Base-by-base conservation (phyloP, 1,140 invertebrate genomes). In the Zaprionus davidi region DNA sequence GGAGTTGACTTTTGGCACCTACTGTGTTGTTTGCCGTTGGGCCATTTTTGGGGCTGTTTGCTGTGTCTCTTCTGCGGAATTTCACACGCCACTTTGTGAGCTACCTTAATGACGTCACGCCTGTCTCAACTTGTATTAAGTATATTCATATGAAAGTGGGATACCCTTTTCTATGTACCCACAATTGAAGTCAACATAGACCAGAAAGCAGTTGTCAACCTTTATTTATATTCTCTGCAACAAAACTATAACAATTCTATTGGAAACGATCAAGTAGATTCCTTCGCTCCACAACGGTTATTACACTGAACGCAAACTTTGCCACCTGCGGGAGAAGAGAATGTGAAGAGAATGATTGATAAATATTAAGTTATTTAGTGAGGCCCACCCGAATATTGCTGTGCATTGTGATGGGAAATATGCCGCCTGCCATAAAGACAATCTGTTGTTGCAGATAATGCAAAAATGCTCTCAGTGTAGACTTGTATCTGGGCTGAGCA, bases 1-100 rank as follows among this genome's bases (percentile, higher is more conserved):
- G 55, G 31, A 81, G 85, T 84, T 88, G 78, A 88, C 84, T 87
- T 73, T 88, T 76, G 74, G 74, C 84, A 88, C 81, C 75, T 78
- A 63, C 44, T 51, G 46, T 15, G 36, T 38, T 78, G 65, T 60
- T 68, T 63, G 51, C 20, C 24, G 36, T 71, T 57, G n/a, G 24
- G 20, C 51, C 28, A 60, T 46, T 64, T 51, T 64, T 38, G 68
- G 49, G 31, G 72, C 51, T 46, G 36, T 38, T n/a, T 7, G 41
- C 17, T 2, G 7, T 3, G 49, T 56, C 58, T 67, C 7, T 65
- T 31, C 66, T 20, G 17, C 60, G 72, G 80, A 70, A 87, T 87
- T 87, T 87, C 80, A 58, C 80, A 87, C 73, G 53, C 26, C 65
- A 77, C 74, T 77, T 76, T 71, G 49, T 36, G 36, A n/a, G 28